Evolutionary conservation across 2,888 invertebrate species (phyloP).

Genomic region (Ceramica pisi): DNA sequence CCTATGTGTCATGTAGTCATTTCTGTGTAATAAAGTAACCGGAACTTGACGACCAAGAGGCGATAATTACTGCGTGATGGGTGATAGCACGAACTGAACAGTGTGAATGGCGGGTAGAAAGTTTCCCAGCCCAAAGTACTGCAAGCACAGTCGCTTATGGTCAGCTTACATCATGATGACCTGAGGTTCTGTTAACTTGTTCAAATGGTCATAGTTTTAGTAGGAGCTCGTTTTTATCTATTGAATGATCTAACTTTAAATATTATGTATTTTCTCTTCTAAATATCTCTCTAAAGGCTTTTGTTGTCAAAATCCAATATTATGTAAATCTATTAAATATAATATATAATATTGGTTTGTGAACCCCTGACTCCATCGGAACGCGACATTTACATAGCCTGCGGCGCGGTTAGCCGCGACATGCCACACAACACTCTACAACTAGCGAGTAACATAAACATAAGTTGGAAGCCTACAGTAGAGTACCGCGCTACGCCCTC

Average conservation of each 20-base stretch:
- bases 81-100: constrained; percentile 28
- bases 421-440: constrained; percentile 66
- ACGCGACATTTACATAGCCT: constrained; percentile 86
- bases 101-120: constrained; percentile 6
- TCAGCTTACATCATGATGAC: neutral
- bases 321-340: constrained; percentile 84
- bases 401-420: constrained; percentile 73
- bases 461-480: constrained; percentile 42
- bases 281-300: constrained; percentile 42
- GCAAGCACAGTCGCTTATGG: neutral
- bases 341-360: constrained; percentile 82
- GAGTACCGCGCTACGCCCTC: constrained; percentile 72
- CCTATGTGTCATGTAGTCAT: constrained; percentile 23
- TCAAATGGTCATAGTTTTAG: neutral
- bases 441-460: constrained; percentile 48
- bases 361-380: constrained; percentile 87
- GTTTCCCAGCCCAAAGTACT: constrained; percentile 10
- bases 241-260: constrained; percentile 7
- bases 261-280: constrained; percentile 18
- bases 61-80: constrained; percentile 30
- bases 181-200: neutral
- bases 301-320: constrained; percentile 68
- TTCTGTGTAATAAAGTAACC: constrained; percentile 21
- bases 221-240: constrained; percentile 8
- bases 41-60: constrained; percentile 21